A percentile compares a stretch with the other conserved stretches of the same genome.
Conservation (phyloP, 2,113 vertebrate species). For the Ceuthmochares aereus region DNA sequence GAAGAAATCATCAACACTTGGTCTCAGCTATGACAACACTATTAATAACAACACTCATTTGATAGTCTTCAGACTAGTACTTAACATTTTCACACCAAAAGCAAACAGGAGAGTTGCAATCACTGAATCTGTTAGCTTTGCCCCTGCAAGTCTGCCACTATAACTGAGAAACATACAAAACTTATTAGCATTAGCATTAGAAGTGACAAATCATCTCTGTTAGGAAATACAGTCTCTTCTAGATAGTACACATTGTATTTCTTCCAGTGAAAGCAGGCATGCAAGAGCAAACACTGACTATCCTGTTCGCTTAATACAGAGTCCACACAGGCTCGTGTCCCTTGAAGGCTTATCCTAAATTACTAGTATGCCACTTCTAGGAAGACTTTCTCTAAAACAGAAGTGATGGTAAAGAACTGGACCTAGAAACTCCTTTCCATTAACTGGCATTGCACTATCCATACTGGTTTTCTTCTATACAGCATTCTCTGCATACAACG, state of each 20-base stretch:
- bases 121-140: neutral
- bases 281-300: neutral
- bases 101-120: neutral
- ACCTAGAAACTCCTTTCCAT: neutral
- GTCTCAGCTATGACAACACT: neutral
- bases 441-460: neutral
- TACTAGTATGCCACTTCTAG: neutral
- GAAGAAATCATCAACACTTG: neutral
- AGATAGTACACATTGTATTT: neutral
- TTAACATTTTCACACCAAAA: neutral
- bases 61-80: neutral
- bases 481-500: neutral
- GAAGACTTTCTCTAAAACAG: neutral
- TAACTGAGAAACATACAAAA: neutral
- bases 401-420: neutral
- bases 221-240: neutral
- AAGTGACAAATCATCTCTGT: neutral
- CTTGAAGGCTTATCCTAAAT: neutral
- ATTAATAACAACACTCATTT: neutral
- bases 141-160: neutral
- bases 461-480: neutral
- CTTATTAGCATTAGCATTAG: neutral
- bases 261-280: neutral
- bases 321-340: neutral
- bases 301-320: neutral